phyloP scores from a whole-genome alignment of 2,797 vertebrate genomes.

The Helostoma temminkii region DNA sequence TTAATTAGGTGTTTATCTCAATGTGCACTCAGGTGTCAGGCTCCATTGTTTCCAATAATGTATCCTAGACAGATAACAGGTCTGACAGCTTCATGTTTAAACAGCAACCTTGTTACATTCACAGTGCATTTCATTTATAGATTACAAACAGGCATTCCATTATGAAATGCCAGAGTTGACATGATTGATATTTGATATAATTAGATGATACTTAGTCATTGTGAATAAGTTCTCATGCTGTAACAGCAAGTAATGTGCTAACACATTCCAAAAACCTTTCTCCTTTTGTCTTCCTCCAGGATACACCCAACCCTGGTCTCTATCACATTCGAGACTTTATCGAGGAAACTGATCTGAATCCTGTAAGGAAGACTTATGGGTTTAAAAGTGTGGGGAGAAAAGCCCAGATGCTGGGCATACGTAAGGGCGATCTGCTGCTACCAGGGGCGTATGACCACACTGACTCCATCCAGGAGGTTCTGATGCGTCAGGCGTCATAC shows the following conservation, averaged over 20 bases:
- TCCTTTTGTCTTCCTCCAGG: conserved; percentile 51
- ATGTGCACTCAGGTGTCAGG: conserved; percentile 24
- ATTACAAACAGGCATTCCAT: background rate
- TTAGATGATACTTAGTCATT: background rate
- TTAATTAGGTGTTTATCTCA: conserved; percentile 44
- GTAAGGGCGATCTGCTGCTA: conserved; percentile 65
- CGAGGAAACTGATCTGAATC: conserved; percentile 84
- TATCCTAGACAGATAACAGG: background rate
- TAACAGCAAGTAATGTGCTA: background rate
- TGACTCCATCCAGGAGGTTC: conserved; percentile 74
- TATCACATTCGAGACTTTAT: conserved; percentile 82
- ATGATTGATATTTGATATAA: background rate
- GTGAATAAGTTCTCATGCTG: background rate
- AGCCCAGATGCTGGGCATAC: conserved; percentile 31
- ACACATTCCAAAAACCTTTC: background rate
- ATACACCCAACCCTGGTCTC: conserved; percentile 78
- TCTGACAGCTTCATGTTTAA: background rate
- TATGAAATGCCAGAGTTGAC: background rate
- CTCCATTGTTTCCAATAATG: conserved; percentile 15
- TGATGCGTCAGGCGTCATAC: conserved; percentile 64
- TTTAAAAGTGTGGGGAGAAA: conserved; percentile 84
- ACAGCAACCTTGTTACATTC: background rate
- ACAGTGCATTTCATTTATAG: conserved; percentile 5
- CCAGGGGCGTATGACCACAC: conserved; percentile 75
- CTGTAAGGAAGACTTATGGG: conserved; percentile 78